phyloP scores from a whole-genome alignment of 2,113 vertebrate genomes.

The Cyprinodon tularosa region DNA sequence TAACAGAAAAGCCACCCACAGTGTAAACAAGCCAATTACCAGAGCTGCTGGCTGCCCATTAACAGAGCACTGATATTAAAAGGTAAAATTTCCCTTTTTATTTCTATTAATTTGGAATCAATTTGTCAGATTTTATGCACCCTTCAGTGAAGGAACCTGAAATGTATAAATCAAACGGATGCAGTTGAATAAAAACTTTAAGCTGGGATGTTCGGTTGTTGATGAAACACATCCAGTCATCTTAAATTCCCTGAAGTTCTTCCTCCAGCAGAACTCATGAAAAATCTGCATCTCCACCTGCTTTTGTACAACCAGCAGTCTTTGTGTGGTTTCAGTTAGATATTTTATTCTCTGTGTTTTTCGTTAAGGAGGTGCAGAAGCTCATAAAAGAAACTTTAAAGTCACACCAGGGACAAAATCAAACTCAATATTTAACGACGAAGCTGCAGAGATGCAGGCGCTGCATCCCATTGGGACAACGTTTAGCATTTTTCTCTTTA shows the following conservation, averaged over 20 bases:
- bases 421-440: conserved; percentile 24
- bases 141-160: not conserved
- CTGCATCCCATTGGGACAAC: conserved; percentile 24
- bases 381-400: conserved; percentile 4
- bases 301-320: not conserved
- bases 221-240: not conserved
- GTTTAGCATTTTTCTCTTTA: conserved; percentile 1
- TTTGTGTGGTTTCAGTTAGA: not conserved
- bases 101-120: not conserved
- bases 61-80: conserved; percentile 3
- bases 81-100: not conserved
- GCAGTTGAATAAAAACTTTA: too few species aligned
- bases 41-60: conserved; percentile 30
- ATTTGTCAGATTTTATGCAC: not conserved
- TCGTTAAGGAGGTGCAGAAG: not conserved
- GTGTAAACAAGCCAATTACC: conserved; percentile 44
- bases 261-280: not conserved
- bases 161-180: not conserved
- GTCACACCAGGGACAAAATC: conserved; percentile 30
- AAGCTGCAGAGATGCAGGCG: conserved; percentile 3
- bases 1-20: conserved; percentile 34
- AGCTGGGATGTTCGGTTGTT: not conserved
- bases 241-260: not conserved
- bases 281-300: not conserved
- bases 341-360: not conserved